Conservation (phyloP, 2,113 vertebrate genomes). For the Hoplias malabaricus region DNA sequence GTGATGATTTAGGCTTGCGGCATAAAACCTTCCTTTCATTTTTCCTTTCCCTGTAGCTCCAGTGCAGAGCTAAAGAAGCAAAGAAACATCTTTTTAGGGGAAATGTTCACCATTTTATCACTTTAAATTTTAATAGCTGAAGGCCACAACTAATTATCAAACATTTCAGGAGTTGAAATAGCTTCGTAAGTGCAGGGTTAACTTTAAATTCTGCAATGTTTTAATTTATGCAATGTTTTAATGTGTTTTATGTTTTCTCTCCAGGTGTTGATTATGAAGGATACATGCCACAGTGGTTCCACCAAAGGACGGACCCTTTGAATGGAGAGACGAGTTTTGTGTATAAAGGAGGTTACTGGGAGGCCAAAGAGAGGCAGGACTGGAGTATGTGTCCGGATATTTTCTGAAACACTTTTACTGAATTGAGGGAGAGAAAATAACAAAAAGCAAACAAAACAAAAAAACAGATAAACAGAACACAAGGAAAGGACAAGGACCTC, state of each 20-base stretch:
- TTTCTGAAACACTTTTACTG: constrained; percentile 78
- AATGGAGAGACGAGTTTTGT: constrained; percentile 87
- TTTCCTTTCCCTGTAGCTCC: no score
- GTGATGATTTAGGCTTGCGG: no score
- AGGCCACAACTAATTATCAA: no score
- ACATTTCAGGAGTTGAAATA: background rate
- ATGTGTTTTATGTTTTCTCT: constrained; percentile 3
- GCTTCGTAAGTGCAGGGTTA: background rate
- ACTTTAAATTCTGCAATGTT: background rate
- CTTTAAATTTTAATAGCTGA: no score
- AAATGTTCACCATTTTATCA: no score
- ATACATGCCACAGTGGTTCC: constrained; percentile 91
- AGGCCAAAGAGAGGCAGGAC: constrained; percentile 89
- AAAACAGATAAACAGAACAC: background rate
- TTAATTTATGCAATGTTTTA: background rate
- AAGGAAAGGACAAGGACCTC: background rate
- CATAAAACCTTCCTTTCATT: no score
- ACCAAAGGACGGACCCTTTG: constrained; percentile 82
- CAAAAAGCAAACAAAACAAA: background rate
- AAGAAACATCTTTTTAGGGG: no score
- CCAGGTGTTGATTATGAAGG: constrained; percentile 85
- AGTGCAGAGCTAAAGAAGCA: no score
- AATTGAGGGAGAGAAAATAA: background rate
- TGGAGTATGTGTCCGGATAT: constrained; percentile 89
- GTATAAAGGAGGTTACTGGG: constrained; percentile 98